Conservation (phyloP, 2,113 vertebrate species). For the Hypomesus transpacificus region DNA sequence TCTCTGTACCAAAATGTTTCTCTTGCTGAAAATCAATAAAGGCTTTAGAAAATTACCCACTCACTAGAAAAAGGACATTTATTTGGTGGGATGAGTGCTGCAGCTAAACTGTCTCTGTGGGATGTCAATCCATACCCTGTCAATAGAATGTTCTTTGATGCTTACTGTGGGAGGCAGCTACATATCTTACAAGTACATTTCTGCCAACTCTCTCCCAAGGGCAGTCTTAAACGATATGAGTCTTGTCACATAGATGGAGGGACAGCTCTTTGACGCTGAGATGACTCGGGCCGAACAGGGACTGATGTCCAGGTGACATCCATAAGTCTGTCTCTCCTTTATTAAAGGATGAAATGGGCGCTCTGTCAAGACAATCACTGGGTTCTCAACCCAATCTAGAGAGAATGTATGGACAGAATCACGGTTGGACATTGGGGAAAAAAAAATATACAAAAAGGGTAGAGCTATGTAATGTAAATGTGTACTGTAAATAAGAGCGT, state of each 20-base stretch:
- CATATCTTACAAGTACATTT: conserved; percentile 35
- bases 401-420: conserved; percentile 16
- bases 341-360: too few species aligned
- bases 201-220: conserved; percentile 26
- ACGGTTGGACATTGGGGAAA: not conserved
- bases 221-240: conserved; percentile 15
- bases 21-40: conserved; percentile 35
- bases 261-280: not conserved
- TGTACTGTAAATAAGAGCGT: too few species aligned
- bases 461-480: not conserved
- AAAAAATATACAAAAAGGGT: not conserved
- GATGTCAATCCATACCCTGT: conserved; percentile 16
- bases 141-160: conserved; percentile 42
- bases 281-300: too few species aligned
- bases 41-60: conserved; percentile 34
- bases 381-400: conserved; percentile 8
- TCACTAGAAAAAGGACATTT: conserved; percentile 16
- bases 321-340: too few species aligned
- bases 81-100: conserved; percentile 32
- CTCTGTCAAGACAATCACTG: too few species aligned
- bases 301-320: too few species aligned
- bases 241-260: not conserved
- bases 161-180: conserved; percentile 43
- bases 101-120: conserved; percentile 17
- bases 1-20: conserved; percentile 20